Evolutionary conservation across 2,888 invertebrate genomes (phyloP).

Genomic region (Caenorhabditis wallacei): DNA sequence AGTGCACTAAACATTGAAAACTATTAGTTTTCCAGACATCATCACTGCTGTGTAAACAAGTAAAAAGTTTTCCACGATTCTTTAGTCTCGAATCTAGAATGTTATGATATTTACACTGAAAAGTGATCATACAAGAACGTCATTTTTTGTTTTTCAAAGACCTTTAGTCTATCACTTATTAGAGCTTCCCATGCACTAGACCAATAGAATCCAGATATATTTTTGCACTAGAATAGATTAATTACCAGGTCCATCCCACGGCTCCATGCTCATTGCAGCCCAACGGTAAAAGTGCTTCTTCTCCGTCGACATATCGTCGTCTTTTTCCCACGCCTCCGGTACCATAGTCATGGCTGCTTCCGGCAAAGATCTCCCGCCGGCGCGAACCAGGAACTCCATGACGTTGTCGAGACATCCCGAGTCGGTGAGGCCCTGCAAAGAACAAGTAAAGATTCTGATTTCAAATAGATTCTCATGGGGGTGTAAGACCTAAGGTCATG

Average conservation of each 20-base stretch:
- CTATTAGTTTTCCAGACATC: not conserved
- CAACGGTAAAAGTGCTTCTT: conserved; percentile 97
- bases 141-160: not conserved
- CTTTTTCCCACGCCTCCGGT: conserved; percentile 84
- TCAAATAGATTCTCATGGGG: not conserved
- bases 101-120: too few species aligned
- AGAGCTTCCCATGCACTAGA: conserved; percentile 25
- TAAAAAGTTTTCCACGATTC: too few species aligned
- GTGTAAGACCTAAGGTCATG: conserved; percentile 25
- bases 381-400: conserved; percentile 95
- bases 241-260: conserved; percentile 93
- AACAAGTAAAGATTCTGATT: conserved; percentile 20
- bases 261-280: conserved; percentile 98
- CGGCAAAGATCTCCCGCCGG: conserved; percentile 92
- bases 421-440: conserved; percentile 90
- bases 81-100: too few species aligned
- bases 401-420: conserved; percentile 98
- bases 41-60: too few species aligned
- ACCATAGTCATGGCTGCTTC: conserved; percentile 99
- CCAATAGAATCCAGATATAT: not conserved
- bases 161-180: not conserved
- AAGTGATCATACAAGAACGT: not conserved
- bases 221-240: conserved; percentile 11
- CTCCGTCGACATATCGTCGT: conserved; percentile 89
- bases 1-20: not conserved